A percentile compares a stretch with the other conserved stretches of the same genome.
These are phyloP conservation scores for Apostichopus californicus DNA, from an alignment of 35 echinoderm and acorn worm species.

Conservation along the genomic window DNA sequence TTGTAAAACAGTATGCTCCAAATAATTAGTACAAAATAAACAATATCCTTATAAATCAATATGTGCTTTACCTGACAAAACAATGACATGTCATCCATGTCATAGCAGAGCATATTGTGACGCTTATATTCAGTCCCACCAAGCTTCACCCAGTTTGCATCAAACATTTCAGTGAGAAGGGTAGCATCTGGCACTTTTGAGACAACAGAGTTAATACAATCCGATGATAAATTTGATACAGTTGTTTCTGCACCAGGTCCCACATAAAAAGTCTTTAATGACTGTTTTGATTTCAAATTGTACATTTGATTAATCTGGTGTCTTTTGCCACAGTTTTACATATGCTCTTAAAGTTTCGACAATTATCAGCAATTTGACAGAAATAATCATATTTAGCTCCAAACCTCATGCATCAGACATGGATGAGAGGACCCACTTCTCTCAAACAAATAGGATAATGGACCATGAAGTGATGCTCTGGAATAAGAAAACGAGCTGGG, in stretches of 20 bases:
- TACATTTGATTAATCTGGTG: conserved; percentile 6
- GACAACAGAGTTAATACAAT: conserved; percentile 6
- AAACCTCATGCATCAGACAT: no score
- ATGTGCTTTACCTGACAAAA: not conserved
- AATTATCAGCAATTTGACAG: no score
- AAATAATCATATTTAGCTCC: no score
- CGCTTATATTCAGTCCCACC: conserved; percentile 41
- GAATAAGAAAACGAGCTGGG: not conserved
- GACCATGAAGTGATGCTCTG: conserved; percentile 59
- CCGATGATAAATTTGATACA: conserved; percentile 5
- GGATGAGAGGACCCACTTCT: conserved; percentile 40
- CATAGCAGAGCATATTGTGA: conserved; percentile 30
- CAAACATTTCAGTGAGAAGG: conserved; percentile 36
- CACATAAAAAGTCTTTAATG: not conserved
- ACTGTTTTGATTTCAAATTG: conserved; percentile 27
- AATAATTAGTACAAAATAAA: not conserved
- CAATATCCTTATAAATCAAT: not conserved
- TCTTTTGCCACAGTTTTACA: not conserved
- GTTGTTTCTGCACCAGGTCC: conserved; percentile 19
- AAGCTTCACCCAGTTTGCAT: conserved; percentile 53
- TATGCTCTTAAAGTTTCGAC: no score
- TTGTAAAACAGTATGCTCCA: no score
- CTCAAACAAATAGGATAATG: conserved; percentile 15
- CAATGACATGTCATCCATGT: not conserved
- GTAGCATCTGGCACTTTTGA: conserved; percentile 15